These are phyloP conservation scores for Aphidius gifuensis DNA, from an alignment of 1,140 invertebrate species.

Conservation along the genomic window DNA sequence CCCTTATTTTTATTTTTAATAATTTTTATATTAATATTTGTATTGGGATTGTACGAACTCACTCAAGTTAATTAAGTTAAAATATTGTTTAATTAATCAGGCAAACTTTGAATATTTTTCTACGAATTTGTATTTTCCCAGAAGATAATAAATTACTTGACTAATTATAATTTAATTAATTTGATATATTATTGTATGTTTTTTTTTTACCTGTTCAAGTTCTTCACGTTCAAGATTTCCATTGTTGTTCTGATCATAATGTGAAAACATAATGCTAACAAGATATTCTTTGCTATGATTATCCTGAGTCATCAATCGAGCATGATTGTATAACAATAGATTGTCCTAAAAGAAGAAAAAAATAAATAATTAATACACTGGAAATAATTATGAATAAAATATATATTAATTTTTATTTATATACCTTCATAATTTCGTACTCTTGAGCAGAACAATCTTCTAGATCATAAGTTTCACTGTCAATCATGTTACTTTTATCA, in stretches of 20 bases:
- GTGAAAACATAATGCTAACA: slow-evolving; percentile 75
- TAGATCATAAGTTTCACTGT: slow-evolving; percentile 40
- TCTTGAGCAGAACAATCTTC: slow-evolving; percentile 63
- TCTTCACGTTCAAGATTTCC: slow-evolving; percentile 67
- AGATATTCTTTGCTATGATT: slow-evolving; percentile 69
- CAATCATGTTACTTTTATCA: slow-evolving; percentile 38
- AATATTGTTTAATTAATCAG: too few species aligned
- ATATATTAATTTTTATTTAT: slow-evolving; percentile 11
- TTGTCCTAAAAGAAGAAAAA: slow-evolving; percentile 60
- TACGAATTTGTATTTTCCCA: too few species aligned
- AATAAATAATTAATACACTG: slow-evolving; percentile 10
- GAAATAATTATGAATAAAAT: background rate
- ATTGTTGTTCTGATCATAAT: slow-evolving; percentile 74
- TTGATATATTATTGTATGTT: slow-evolving; percentile 1
- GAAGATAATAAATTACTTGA: too few species aligned
- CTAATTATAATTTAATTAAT: too few species aligned
- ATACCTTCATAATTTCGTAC: slow-evolving; percentile 69
- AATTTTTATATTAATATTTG: too few species aligned
- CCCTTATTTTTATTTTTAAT: too few species aligned
- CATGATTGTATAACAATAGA: slow-evolving; percentile 71
- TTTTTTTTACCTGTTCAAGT: slow-evolving; percentile 58
- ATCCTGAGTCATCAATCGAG: slow-evolving; percentile 62
- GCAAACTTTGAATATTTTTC: too few species aligned
- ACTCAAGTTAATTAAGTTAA: slow-evolving; percentile 19
- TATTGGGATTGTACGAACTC: too few species aligned